A percentile compares a stretch with the other conserved stretches of the same genome.
phyloP scores from a whole-genome alignment of 1,140 invertebrate species.

The Hylaeus anthracinus region DNA sequence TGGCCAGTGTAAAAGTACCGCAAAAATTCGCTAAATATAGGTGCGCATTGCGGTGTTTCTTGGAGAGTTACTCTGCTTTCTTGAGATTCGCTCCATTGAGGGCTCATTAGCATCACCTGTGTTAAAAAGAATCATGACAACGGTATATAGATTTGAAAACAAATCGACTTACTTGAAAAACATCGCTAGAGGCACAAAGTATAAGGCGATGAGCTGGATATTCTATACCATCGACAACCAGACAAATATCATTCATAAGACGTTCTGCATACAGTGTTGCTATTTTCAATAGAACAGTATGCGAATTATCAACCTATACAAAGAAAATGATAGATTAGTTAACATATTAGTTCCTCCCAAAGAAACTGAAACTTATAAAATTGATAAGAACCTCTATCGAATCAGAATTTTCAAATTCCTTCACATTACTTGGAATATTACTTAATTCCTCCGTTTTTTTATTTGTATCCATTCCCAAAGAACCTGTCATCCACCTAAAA shows the following conservation, averaged over 20 bases:
- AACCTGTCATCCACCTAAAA: conserved; percentile 67
- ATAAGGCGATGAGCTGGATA: conserved; percentile 96
- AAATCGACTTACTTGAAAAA: conserved; percentile 88
- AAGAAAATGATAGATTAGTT: conserved; percentile 4
- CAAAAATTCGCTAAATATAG: conserved; percentile 94
- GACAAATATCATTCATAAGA: conserved; percentile 92
- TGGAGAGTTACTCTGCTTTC: conserved; percentile 91
- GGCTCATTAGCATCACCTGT: conserved; percentile 96
- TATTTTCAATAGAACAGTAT: conserved; percentile 89
- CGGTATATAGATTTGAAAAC: background rate
- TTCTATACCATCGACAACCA: conserved; percentile 89
- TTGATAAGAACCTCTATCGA: conserved; percentile 61
- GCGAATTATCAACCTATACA: conserved; percentile 89
- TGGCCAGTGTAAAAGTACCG: conserved; percentile 96
- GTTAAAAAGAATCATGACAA: conserved; percentile 15
- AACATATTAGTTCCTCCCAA: background rate
- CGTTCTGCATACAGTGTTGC: conserved; percentile 90
- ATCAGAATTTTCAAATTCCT: conserved; percentile 52
- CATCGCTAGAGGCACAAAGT: conserved; percentile 96
- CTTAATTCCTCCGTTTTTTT: conserved; percentile 24
- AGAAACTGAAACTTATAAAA: background rate
- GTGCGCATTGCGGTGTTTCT: conserved; percentile 91
- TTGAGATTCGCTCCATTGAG: conserved; percentile 94
- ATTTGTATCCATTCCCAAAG: conserved; percentile 50
- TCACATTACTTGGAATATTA: conserved; percentile 20